These are phyloP conservation scores for Pandemis heparana DNA, from an alignment of 2,888 invertebrate species.

Conservation along the genomic window DNA sequence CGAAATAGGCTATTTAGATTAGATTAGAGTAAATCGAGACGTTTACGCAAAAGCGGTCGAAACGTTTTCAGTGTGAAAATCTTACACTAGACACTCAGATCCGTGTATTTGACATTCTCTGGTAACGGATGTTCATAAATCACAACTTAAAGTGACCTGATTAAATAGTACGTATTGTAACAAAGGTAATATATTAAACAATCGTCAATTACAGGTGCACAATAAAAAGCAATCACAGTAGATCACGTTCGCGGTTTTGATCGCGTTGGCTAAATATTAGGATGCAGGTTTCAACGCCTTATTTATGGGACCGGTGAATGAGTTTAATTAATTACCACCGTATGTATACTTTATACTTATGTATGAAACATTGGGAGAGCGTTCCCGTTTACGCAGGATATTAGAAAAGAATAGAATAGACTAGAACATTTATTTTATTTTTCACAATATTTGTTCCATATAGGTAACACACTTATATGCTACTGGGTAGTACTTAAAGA, in stretches of 20 bases:
- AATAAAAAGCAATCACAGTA: constrained; percentile 39
- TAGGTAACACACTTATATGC: too few relatives aligned
- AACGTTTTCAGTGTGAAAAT: too few relatives aligned
- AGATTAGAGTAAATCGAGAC: too few relatives aligned
- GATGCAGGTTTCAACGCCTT: constrained; percentile 46
- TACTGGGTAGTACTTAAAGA: too few relatives aligned
- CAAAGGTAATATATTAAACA: constrained; percentile 15
- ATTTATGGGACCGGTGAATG: constrained; percentile 42
- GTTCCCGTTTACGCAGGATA: not conserved
- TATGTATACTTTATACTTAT: too few relatives aligned
- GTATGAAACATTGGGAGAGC: not conserved
- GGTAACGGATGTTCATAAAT: constrained; percentile 1
- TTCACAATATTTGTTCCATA: not conserved
- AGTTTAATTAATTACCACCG: constrained; percentile 9
- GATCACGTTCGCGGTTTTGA: constrained; percentile 48
- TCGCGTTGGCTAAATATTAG: constrained; percentile 55
- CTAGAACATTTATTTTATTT: not conserved
- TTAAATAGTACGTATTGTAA: not conserved
- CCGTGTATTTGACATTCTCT: not conserved
- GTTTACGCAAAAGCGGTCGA: too few relatives aligned
- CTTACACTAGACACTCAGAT: too few relatives aligned
- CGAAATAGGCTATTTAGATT: too few relatives aligned
- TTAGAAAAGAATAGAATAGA: not conserved
- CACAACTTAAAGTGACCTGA: not conserved
- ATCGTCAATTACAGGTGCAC: constrained; percentile 35